Percentiles rank a stretch among this genome's conserved stretches.
These are phyloP conservation scores for Ancistrus triradiatus DNA, from an alignment of 2,113 vertebrate species.

Conservation along the genomic window DNA sequence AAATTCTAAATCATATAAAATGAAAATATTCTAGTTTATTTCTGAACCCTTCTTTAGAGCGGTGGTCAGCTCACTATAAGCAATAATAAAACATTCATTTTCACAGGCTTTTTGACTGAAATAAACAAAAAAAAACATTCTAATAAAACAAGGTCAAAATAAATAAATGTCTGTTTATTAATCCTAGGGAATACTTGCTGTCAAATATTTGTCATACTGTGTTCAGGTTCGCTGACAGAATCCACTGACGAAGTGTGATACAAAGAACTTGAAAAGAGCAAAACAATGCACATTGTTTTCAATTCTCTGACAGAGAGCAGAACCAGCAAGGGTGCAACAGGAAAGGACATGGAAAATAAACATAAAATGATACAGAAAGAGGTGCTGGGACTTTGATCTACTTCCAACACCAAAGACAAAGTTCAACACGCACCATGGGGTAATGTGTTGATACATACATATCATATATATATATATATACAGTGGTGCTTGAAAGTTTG, in stretches of 20 bases:
- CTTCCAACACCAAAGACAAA: slow-evolving; percentile 8
- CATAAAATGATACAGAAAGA: slow-evolving; percentile 22
- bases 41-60: too few relatives aligned
- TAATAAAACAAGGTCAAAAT: neutral
- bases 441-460: slow-evolving; percentile 10
- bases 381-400: slow-evolving; percentile 26
- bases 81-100: neutral
- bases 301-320: slow-evolving; percentile 23
- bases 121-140: too few relatives aligned
- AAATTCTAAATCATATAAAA: too few relatives aligned
- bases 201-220: neutral
- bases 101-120: neutral
- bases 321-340: slow-evolving; percentile 15
- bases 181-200: neutral
- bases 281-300: slow-evolving; percentile 18
- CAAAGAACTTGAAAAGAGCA: slow-evolving; percentile 9
- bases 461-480: too few relatives aligned
- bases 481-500: too few relatives aligned
- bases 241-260: neutral
- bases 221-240: neutral
- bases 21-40: too few relatives aligned
- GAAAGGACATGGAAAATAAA: slow-evolving; percentile 38
- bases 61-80: too few relatives aligned
- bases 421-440: slow-evolving; percentile 13
- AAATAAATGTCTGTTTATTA: neutral